Conservation (phyloP, 2,113 vertebrate genomes). For the Diadophis punctatus region DNA sequence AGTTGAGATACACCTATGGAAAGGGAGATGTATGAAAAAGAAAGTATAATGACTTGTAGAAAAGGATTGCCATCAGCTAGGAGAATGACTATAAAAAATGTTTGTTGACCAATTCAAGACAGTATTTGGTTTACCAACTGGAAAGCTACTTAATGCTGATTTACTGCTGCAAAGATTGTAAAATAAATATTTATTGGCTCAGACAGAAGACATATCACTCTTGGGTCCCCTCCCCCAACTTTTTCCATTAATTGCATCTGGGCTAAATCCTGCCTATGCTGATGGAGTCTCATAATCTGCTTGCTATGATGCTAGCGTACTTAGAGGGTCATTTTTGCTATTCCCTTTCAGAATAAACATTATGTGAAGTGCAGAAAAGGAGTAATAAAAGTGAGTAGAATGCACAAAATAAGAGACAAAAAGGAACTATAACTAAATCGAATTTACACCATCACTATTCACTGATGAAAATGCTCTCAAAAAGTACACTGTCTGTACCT, state of each 20-base stretch:
- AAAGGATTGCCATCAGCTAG: background rate
- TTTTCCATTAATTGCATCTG: background rate
- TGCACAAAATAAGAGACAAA: background rate
- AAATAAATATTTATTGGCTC: background rate
- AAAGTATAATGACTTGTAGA: background rate
- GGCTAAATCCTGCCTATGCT: background rate
- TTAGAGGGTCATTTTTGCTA: background rate
- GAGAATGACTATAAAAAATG: background rate
- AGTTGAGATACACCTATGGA: background rate
- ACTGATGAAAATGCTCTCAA: background rate
- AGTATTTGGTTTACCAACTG: background rate
- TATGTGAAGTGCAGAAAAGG: background rate
- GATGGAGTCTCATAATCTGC: background rate
- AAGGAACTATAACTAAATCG: background rate
- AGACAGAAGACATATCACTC: background rate
- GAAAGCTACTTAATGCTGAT: background rate
- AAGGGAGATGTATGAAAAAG: background rate
- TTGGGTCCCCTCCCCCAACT: background rate
- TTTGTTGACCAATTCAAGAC: background rate
- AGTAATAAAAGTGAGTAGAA: background rate
- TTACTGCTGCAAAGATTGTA: background rate
- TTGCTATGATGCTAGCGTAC: background rate
- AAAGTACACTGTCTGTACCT: background rate
- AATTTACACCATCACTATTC: background rate
- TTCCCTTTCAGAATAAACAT: background rate